Base-by-base conservation (phyloP, 2,888 invertebrate species). In the Caenorhabditis wallacei region DNA sequence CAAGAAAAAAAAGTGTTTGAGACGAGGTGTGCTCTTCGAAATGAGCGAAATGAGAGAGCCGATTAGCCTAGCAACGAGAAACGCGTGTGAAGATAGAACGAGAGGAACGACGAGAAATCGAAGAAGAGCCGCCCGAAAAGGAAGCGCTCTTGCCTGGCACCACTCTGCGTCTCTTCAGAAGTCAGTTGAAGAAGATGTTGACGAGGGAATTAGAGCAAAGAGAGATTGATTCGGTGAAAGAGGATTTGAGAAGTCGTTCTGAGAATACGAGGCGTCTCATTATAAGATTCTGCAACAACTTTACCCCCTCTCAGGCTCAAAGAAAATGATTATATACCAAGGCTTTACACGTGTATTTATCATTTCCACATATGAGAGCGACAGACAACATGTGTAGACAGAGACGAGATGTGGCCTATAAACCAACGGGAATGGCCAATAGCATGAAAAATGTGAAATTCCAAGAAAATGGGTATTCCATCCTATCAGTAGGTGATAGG, bases 301-400 rank as follows among this genome's bases (percentile, higher is more conserved):
- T n/a, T n/a, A n/a, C n/a, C n/a, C n/a, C n/a, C n/a, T n/a, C n/a
- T n/a, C n/a, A n/a, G n/a, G n/a, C n/a, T n/a, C n/a, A n/a, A n/a
- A n/a, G 30, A 30, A 40, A 40, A 10, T 16, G 40, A 11, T 40
- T 13, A 40, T 30, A 16, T 4, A 40, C 5, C 16, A 13, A 13
- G 40, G 16, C 5, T 63, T 46, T 46, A 63, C 63, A 48, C 63
- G 63, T 63, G n/a, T 63, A 24, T 63, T 63, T 18, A 63, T 63
- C 40, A 11, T 48, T 48, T 63, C 48, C 26, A 46, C 48, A 63
- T 24, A 63, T 30, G 30, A 30, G 48, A 26, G 30, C 16, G 68
- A 46, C 46, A 40, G 53, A 16, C 18, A 64, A 24, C 18, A 46
- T 16, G 30, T n/a, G 40, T 0, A 30, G 48, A 61, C 18, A 13